Base-by-base conservation (phyloP, 2,888 invertebrate genomes). In the Hirtodrosophila confusa region DNA sequence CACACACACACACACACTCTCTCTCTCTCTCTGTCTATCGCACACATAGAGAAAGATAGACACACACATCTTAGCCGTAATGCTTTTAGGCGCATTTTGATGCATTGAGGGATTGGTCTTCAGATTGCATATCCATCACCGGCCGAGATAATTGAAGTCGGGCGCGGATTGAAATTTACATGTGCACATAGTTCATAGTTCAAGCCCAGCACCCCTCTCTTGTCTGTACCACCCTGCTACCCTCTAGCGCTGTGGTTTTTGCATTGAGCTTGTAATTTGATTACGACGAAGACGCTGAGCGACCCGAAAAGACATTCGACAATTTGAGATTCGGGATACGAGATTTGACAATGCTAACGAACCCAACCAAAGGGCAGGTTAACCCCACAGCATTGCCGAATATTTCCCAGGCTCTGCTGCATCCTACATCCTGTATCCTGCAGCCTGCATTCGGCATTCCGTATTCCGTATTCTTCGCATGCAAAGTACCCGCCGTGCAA, bases 131-230 rank as follows among this genome's bases (percentile, higher is more conserved):
- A 82, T 77, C 87, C 87, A 84, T 84, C 75, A 70, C 62, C 64
- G 77, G 60, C 67, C 82, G 57, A 82, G 64, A 84, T 87, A 82
- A 82, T 80, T 80, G 80, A 86, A 73, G 75, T 76, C 77, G 65
- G 65, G 64, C 58, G 54, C 63, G 31, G 39, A 39, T 67, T 60
- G 48, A 76, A 75, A 76, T 82, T 82, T 87, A 82, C 82, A 82
- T 80, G 78, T 60, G 61, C 51, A 50, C 73, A 11, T 9, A 24
- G 33, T 39, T 23, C 31, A 6, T 9, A 27, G 24, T 27, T 12
- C 31, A 54, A 50, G 37, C 68, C 61, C 44, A 62, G 8, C 17
- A 60, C 11, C 40, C 67, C 73, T 53, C 44, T 37, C 53, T 37
- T 23, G 36, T 39, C 41, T 48, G 17, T 51, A 3, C 43, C 61